Evolutionary conservation across 1,140 invertebrate genomes (phyloP), one percentile per base, ranked within the genome.

Genomic region (Pantala flavescens): DNA sequence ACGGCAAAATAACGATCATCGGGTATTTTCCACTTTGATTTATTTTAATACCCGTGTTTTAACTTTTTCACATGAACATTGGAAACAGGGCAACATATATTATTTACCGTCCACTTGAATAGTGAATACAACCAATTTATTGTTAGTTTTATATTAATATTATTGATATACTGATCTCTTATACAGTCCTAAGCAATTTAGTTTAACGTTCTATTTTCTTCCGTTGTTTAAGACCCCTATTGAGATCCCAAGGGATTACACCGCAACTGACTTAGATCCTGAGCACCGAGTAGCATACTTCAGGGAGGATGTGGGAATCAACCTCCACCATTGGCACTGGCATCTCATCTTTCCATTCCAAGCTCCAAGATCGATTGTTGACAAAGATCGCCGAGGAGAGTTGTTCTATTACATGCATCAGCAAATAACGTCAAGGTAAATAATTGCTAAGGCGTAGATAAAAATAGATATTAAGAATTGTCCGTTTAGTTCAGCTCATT

Each of bases 351-450:
- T 86, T 76, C 90, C 91, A 1, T 84, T 82, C 81, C 90, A 87
- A 84, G 84, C 89, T 87, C 83, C 81, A 76, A 83, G 84, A 76
- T 81, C 85, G 24, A 85, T 90, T 71, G 89, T 91, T 0, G 81
- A 84, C 78, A 90, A 90, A 80, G 89, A 92, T 81, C 81, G 90
- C 28, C 84, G 90, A 23, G 91, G 91, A 0, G 91, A 92, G 79
- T 82, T 92, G 0, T 92, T 92, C 83, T 92, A 90, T 77, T 91
- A 91, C 78, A 91, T 91, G 90, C 90, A 92, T 81, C 86, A 91
- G 79, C 90, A 92, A 80, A 86, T 92, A 75, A 83, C 89, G 63
- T 87, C 80, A 10, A 78, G 81, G 81, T 82, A 63, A 12, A 36
- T 9, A 5, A 5, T 36, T 36, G 28, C 28, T 36, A 5, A 5